Evolutionary conservation across 2,113 vertebrate species (phyloP), one percentile per base, ranked within the genome.

Genomic region (Reinhardtius hippoglossoides): DNA sequence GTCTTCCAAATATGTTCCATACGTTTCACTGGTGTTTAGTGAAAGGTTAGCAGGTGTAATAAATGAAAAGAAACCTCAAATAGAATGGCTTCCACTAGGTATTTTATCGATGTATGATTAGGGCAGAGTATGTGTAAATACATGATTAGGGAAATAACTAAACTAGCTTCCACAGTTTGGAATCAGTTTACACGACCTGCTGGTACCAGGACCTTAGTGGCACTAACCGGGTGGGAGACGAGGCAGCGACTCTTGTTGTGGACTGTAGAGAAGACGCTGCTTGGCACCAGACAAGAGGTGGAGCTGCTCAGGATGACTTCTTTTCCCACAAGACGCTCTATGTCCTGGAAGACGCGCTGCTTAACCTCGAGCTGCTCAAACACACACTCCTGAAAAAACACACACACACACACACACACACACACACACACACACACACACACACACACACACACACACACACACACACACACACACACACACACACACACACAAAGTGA

Each of bases 151-250:
- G 27, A 27, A 27, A 27, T 27, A 27, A 27, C 27, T 27, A 27
- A 31, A 1, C 1, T 14, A n/a, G 2, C 52, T 42, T 46, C 52
- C 13, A 13, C 9, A 9, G 18, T 27, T 5, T 27, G 27, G 27
- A 27, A 27, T 27, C 27, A 27, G 27, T 18, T 57, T 9, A 9
- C 5, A 42, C 14, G 8, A 7, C 23, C 18, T 3, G 2, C 61
- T 55, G 46, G 58, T 13, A n/a, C 24, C 52, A 40, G 46, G 1
- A 20, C 13, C 27, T 60, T 2, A 20, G 48, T 5, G 13, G 58
- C 27, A 97, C 97, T 95, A 81, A 99, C 98, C 63, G 98, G 98
- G 81, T 99, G 98, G 0, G 96, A 96, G 81, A 99, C 95, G 0
- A 99, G 89, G 86, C 98, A 99, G 71, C 97, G 97, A 44, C 93